Evolutionary conservation across 2,113 vertebrate species (phyloP).

Genomic region (Brachypteracias leptosomus): DNA sequence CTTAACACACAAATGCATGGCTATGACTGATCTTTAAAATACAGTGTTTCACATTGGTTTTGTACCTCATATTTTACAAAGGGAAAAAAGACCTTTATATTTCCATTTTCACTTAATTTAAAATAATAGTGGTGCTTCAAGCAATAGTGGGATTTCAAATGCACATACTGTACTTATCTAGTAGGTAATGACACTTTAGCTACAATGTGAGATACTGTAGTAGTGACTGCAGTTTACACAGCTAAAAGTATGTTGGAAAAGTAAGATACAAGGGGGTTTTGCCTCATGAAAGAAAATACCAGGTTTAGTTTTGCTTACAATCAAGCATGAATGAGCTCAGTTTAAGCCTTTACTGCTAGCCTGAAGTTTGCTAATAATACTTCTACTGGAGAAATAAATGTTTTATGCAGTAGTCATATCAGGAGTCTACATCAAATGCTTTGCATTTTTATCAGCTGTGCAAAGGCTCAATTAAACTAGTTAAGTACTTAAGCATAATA

Average conservation of each 20-base stretch:
- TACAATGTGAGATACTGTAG: neutral
- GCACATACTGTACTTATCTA: neutral
- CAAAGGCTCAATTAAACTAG: neutral
- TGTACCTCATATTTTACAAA: neutral
- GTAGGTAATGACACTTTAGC: neutral
- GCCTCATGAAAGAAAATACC: neutral
- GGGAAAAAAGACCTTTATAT: neutral
- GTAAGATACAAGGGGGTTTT: neutral
- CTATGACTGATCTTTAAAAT: neutral
- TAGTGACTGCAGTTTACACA: neutral
- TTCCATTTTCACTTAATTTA: neutral
- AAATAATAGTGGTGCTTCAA: neutral
- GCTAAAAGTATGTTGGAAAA: neutral
- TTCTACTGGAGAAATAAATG: neutral
- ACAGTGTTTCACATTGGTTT: neutral
- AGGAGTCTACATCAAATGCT: neutral
- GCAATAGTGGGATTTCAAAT: neutral
- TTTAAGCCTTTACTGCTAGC: neutral
- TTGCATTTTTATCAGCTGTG: neutral
- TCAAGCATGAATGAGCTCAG: neutral
- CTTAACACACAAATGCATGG: neutral
- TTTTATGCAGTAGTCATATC: neutral
- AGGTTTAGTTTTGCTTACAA: neutral
- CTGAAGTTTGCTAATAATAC: neutral
- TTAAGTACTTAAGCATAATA: neutral